Base-by-base conservation (phyloP, 2,113 vertebrate species). In the Blennius ocellaris region DNA sequence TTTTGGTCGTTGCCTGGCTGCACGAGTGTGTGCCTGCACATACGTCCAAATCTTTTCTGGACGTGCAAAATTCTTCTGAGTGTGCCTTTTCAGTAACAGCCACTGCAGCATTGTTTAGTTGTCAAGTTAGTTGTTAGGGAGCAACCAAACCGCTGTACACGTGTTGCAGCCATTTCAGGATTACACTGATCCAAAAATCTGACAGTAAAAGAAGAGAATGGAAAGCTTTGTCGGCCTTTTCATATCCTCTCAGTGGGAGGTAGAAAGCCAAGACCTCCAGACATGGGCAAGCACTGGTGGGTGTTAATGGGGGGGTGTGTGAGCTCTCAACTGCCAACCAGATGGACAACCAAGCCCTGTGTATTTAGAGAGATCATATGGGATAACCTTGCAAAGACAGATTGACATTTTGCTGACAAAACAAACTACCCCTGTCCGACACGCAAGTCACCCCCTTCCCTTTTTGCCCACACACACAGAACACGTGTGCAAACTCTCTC, bases 351-450 rank as follows among this genome's bases (percentile, higher is more conserved):
- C 87, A 76, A 83, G 84, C 84, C 63, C 60, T 73, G 80, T 81
- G 88, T 82, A 90, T 91, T 92, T 89, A 88, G 86, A 59, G 79
- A 90, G 88, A 88, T 88, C 90, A 88, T 90, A 78, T 79, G 82
- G 89, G 89, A 92, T 92, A 91, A 91, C 89, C 87, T 88, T 69
- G 81, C 72, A 84, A 81, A 87, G 84, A 88, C 89, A 86, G 88
- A 89, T 91, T 90, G 90, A 82, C 86, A 90, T 92, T 92, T 89
- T 89, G 91, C 89, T 92, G 90, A 92, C 88, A 87, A 90, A 87
- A 90, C 87, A 91, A 86, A 87, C 82, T 71, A 80, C 80, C 84
- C 73, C 65, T 69, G 81, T 87, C 78, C 59, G 5, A 57, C 78
- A 81, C 58, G 57, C 84, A 82, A 79, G 66, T 15, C 41, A 47